These are phyloP conservation scores for Smithornis capensis DNA, from an alignment of 2,113 vertebrate genomes.

Conservation along the genomic window DNA sequence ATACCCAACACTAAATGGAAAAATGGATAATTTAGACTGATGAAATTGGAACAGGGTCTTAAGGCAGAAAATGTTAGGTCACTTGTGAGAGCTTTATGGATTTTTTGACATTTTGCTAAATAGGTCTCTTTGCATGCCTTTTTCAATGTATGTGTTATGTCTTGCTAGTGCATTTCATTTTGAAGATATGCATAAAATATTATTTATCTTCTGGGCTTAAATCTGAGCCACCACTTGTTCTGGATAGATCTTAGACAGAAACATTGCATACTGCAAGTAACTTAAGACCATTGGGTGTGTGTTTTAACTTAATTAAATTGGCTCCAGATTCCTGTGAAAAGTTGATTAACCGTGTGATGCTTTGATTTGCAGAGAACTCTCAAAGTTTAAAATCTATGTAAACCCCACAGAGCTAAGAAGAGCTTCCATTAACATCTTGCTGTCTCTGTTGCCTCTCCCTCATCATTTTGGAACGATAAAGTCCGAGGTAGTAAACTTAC, in stretches of 20 bases:
- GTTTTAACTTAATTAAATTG: background rate
- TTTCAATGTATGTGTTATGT: background rate
- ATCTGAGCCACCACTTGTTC: background rate
- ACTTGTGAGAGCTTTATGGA: background rate
- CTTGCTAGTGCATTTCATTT: background rate
- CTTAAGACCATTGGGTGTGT: background rate
- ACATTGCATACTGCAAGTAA: background rate
- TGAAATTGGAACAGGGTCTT: background rate
- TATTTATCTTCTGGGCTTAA: background rate
- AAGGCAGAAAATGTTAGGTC: background rate
- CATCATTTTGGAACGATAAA: slow-evolving; percentile 96
- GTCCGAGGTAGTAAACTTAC: slow-evolving; percentile 82
- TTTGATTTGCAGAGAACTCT: slow-evolving; percentile 85
- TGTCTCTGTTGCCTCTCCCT: slow-evolving; percentile 92
- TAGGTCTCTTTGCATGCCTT: background rate
- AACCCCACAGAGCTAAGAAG: slow-evolving; percentile 93
- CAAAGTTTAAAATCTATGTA: slow-evolving; percentile 95
- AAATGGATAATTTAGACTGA: background rate
- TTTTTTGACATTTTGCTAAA: background rate
- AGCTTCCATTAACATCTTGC: slow-evolving; percentile 93
- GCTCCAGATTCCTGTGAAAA: background rate
- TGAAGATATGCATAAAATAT: background rate
- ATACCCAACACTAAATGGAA: background rate
- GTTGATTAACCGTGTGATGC: background rate
- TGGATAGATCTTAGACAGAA: background rate